Percentiles rank a stretch among this genome's conserved stretches.
These are phyloP conservation scores for Drosophila koepferae DNA, from an alignment of 2,888 invertebrate genomes.

Conservation along the genomic window DNA sequence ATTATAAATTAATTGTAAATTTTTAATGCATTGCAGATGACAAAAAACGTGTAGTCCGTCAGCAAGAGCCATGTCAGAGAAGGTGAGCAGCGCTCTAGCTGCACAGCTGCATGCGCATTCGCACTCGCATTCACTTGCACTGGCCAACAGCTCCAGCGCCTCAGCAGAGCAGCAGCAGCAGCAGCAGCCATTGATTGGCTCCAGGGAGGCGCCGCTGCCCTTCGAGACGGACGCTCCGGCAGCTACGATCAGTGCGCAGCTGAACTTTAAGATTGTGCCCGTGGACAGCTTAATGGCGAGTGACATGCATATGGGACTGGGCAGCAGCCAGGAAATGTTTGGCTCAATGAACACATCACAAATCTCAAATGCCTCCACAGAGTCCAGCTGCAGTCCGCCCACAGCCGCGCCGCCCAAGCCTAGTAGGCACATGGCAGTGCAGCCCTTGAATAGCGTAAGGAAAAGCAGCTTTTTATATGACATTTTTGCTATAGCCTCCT, in stretches of 20 bases:
- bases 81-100: constrained; percentile 74
- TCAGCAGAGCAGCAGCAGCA: constrained; percentile 31
- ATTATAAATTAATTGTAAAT: background rate
- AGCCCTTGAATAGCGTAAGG: constrained; percentile 71
- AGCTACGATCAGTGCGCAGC: constrained; percentile 76
- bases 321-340: constrained; percentile 78
- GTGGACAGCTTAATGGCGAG: constrained; percentile 54
- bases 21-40: constrained; percentile 52
- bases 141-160: constrained; percentile 39
- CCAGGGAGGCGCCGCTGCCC: constrained; percentile 47
- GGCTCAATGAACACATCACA: constrained; percentile 85
- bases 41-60: constrained; percentile 34
- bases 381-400: constrained; percentile 71
- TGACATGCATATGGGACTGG: constrained; percentile 45
- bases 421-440: constrained; percentile 68
- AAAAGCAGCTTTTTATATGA: background rate
- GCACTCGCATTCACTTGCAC: constrained; percentile 35
- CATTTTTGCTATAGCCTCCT: background rate
- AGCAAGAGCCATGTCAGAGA: constrained; percentile 76
- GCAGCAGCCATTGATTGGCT: constrained; percentile 37
- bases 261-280: constrained; percentile 82
- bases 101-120: constrained; percentile 68
- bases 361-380: constrained; percentile 84
- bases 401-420: constrained; percentile 58
- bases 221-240: constrained; percentile 70